Conservation (phyloP, 1,140 invertebrate species). For the Macrosteles quadrilineatus region DNA sequence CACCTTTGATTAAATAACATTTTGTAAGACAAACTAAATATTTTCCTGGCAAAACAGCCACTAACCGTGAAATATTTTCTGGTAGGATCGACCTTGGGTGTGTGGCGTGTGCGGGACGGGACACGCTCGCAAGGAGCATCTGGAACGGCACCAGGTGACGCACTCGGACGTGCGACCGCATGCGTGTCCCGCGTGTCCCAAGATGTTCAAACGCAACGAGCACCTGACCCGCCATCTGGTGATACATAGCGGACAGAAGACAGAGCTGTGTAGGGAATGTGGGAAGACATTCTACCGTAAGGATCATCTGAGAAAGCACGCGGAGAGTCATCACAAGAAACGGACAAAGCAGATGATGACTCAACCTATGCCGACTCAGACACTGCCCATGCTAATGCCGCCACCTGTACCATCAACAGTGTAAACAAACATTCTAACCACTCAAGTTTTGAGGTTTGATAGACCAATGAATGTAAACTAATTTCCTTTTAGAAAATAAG, state of each 20-base stretch:
- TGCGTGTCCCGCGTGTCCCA: conserved; percentile 77
- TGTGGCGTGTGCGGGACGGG: conserved; percentile 46
- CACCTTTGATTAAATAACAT: too few relatives aligned
- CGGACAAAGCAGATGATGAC: background rate
- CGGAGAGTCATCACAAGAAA: conserved; percentile 30
- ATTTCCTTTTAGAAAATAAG: too few relatives aligned
- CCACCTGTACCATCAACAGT: too few relatives aligned
- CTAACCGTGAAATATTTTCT: background rate
- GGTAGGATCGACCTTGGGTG: conserved; percentile 38
- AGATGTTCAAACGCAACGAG: conserved; percentile 82
- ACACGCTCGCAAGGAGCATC: conserved; percentile 44
- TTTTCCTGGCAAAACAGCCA: too few relatives aligned
- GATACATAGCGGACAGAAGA: conserved; percentile 81
- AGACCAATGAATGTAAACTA: too few relatives aligned
- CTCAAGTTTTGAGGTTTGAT: too few relatives aligned
- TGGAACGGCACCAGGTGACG: conserved; percentile 42
- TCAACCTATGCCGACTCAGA: background rate
- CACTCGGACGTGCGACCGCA: conserved; percentile 52
- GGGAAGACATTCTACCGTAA: conserved; percentile 75
- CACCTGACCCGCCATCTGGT: conserved; percentile 80
- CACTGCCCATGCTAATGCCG: background rate
- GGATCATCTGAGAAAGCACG: conserved; percentile 64
- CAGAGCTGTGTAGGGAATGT: conserved; percentile 80
- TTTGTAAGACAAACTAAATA: too few relatives aligned
- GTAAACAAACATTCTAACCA: too few relatives aligned